Base-by-base conservation (phyloP, 64 coral and sea anemone genomes). In the Actinia equina region DNA sequence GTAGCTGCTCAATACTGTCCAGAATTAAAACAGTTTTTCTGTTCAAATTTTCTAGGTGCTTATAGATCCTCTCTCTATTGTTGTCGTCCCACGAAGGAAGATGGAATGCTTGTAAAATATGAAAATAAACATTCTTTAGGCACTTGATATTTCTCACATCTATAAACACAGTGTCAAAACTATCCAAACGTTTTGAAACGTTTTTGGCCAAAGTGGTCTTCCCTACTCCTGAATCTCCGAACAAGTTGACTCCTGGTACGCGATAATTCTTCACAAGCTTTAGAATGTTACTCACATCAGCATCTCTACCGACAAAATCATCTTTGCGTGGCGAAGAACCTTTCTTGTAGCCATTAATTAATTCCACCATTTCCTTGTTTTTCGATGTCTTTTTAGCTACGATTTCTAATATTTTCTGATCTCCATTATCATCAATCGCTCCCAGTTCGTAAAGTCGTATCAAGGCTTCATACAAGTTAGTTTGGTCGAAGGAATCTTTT, bases 1-100 rank as follows among this genome's bases (percentile, higher is more conserved):
- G 43, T 14, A 83, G 45, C 57, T 89, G 51, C 55, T 89, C 88
- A 45, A 76, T 49, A 52, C 59, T 89, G 44, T 89, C 88, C 59
- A 89, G 65, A 65, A 89, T 15, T 26, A 89, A 49, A n/a, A 89
- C 26, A 65, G 80, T 79, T 49, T 78, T 78, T 4, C 11, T 18
- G 15, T 4, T 37, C 3, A 45, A 78, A 78, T 43, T 43, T 78
- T 78, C n/a, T 6, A 78, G 43, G 10, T 78, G 27, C 76, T 37
- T 45, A 6, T 43, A 78, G 76, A 45, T 37, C 0, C 43, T 42
- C 18, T 59, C 58, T 62, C 16, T 64, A 7, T 89, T 59, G 11
- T 82, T 59, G 25, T 71, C 44, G 25, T 42, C 44, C 13, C 55
- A 55, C 5, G 18, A 17, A 8, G 71, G 45, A 43, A 44, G 57